Evolutionary conservation across 2,888 invertebrate genomes (phyloP).

Genomic region (Drosophila subquinaria): DNA sequence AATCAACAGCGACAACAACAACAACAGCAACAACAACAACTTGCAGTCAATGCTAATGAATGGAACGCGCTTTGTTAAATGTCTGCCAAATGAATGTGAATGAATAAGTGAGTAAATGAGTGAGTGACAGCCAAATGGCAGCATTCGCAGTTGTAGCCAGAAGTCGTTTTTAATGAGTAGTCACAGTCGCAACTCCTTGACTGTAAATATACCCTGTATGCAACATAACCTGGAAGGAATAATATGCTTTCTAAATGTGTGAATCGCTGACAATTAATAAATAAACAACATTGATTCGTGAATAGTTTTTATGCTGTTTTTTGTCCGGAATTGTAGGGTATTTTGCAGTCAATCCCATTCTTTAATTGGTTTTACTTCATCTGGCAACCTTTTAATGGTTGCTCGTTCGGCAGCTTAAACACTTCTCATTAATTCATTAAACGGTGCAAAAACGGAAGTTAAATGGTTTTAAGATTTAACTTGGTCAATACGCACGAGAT

Average conservation of each 20-base stretch:
- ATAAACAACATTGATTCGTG: background rate
- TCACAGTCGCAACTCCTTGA: constrained; percentile 15
- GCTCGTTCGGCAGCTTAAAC: constrained; percentile 29
- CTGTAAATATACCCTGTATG: constrained; percentile 25
- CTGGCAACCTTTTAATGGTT: constrained; percentile 3
- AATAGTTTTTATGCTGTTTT: background rate
- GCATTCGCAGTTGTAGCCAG: constrained; percentile 26
- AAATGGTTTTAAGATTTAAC: constrained; percentile 4
- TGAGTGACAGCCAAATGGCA: constrained; percentile 79
- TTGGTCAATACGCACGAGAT: constrained; percentile 1
- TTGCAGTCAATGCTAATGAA: constrained; percentile 70
- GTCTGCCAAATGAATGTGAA: constrained; percentile 62
- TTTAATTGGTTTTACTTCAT: background rate
- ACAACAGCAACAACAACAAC: constrained; percentile 30
- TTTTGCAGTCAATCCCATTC: background rate
- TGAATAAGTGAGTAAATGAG: constrained; percentile 65
- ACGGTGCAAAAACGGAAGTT: constrained; percentile 53
- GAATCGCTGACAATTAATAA: background rate
- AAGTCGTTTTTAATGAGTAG: constrained; percentile 67
- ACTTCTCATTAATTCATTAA: constrained; percentile 59
- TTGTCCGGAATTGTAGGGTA: constrained; percentile 11
- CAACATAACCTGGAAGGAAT: background rate
- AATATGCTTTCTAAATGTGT: background rate
- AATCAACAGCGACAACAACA: constrained; percentile 24
- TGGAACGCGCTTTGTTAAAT: constrained; percentile 74